A percentile compares a stretch with the other conserved stretches of the same genome.
These are phyloP conservation scores for Microcebus murinus DNA, from an alignment of 2,113 vertebrate genomes.

Conservation along the genomic window DNA sequence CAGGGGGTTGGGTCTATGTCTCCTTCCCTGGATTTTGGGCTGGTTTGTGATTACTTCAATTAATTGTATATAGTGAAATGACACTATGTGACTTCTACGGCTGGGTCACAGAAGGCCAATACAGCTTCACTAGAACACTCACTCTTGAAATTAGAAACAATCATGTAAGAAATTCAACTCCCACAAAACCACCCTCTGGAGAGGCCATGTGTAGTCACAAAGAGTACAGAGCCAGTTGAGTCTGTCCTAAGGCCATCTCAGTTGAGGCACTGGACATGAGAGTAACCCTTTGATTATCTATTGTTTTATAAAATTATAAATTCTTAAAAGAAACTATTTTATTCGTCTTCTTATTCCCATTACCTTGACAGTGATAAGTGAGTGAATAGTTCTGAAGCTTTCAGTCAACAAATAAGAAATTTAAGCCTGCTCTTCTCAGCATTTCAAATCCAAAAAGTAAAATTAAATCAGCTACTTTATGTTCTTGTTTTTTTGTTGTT, in stretches of 20 bases:
- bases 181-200: too few species aligned
- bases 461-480: constrained; percentile 10
- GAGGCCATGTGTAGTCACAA: too few species aligned
- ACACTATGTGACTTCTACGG: neutral
- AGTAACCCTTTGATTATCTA: neutral
- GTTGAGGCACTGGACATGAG: too few species aligned
- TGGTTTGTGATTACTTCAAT: neutral
- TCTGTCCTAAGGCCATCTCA: too few species aligned
- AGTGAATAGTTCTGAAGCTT: neutral
- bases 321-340: neutral
- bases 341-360: neutral
- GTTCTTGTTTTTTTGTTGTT: constrained; percentile 39
- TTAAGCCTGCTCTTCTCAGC: neutral
- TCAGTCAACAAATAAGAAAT: constrained; percentile 14
- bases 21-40: neutral
- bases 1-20: neutral
- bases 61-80: neutral
- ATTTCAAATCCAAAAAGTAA: constrained; percentile 47
- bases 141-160: neutral
- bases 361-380: neutral
- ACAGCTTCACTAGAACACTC: neutral
- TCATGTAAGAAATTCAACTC: neutral
- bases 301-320: neutral
- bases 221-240: too few species aligned
- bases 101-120: neutral